A percentile compares a stretch with the other conserved stretches of the same genome.
These are phyloP conservation scores for Lindbergichthys nudifrons DNA, from an alignment of 2,797 vertebrate species.

Conservation along the genomic window DNA sequence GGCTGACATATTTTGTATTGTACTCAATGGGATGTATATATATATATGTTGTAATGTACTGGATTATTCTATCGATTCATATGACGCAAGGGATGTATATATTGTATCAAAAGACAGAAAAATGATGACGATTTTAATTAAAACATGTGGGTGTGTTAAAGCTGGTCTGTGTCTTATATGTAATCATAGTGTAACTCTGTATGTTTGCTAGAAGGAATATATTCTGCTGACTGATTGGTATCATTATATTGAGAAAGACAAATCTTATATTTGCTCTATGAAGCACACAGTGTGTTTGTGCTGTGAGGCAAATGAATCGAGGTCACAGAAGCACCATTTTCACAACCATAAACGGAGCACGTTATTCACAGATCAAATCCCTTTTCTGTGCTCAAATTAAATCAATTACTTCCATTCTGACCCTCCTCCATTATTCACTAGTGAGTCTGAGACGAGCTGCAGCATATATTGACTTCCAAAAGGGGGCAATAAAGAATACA, in stretches of 20 bases:
- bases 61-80: constrained; percentile 71
- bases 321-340: constrained; percentile 50
- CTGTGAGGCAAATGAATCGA: constrained; percentile 59
- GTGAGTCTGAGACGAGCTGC: constrained; percentile 30
- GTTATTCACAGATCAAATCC: constrained; percentile 72
- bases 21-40: constrained; percentile 72
- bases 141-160: constrained; percentile 57
- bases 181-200: background rate
- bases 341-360: constrained; percentile 44
- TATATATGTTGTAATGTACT: constrained; percentile 69
- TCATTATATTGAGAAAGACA: constrained; percentile 7
- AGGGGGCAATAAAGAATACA: constrained; percentile 16
- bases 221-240: background rate
- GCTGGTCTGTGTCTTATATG: constrained; percentile 12
- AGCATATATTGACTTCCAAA: constrained; percentile 16
- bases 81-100: constrained; percentile 80
- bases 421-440: constrained; percentile 46
- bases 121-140: constrained; percentile 71
- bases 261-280: constrained; percentile 33
- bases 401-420: constrained; percentile 62
- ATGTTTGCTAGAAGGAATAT: background rate
- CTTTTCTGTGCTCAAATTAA: constrained; percentile 59
- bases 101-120: constrained; percentile 73
- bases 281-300: constrained; percentile 22
- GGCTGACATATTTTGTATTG: constrained; percentile 59